Base-by-base conservation (phyloP, 1,140 invertebrate species). In the Meloidogyne hapla region DNA sequence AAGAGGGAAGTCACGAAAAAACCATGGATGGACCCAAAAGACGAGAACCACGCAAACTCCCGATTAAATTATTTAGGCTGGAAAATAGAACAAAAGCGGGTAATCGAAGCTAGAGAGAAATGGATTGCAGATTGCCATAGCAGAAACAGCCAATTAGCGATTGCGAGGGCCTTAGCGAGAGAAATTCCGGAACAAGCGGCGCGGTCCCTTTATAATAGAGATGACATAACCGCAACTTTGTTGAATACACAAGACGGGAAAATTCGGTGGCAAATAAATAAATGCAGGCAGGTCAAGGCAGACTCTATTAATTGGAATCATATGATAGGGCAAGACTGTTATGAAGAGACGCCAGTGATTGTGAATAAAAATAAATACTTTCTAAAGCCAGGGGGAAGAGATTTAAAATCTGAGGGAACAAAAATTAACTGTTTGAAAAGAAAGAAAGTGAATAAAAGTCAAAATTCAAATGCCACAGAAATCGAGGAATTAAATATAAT, bases 141-240 rank as follows among this genome's bases (percentile, higher is more conserved):
- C 8, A 4, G 65, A 25, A 67, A 67, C 8, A 67, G 18, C 8
- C 28, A 33, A 8, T 40, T 67, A 21, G 15, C 5, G 28, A 67
- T 67, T 6, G 65, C 65, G 18, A 13, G 40, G n/a, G 65, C 18
- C 0, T 6, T 67, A 40, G 65, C 65, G 1, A 33, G 65, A n/a
- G 15, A 67, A 67, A 67, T 67, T 18, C 65, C 65, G n/a, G 65
- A 67, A 25, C 28, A 67, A 21, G 65, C 65, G 0, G 65, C 65
- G 1, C n/a, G 65, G 5, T 67, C 65, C 4, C 65, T 66, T 2
- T 66, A 66, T 6, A 66, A 66, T 15, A 66, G 64, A n/a, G 64
- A 66, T n/a, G 64, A 66, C 1, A 66, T 66, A 15, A 66, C 64
- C 10, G 64, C 64, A 33, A 28, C 38, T 6, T n/a, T 26, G 12